Base-by-base conservation (phyloP, 2,797 vertebrate genomes). In the Neosilurus hyrtlii region DNA sequence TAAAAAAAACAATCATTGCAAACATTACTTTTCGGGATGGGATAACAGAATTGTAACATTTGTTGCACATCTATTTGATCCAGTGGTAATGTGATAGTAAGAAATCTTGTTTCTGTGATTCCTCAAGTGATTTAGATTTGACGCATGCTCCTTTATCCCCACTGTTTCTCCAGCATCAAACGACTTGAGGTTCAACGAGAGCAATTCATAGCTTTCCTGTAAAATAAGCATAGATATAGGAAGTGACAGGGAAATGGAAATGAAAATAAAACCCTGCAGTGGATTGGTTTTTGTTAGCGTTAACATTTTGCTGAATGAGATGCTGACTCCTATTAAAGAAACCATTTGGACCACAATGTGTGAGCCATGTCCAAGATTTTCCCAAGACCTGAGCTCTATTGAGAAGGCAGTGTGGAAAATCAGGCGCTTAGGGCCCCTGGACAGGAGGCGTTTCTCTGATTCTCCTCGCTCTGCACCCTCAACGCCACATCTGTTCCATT, bases 331-430 rank as follows among this genome's bases (percentile, higher is more conserved):
- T 77, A 56, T 80, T 80, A 71, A 66, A 75, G 12, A 67, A 72
- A 57, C 35, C 59, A 70, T 62, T 62, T 72, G 62, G 83, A 84
- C 75, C 73, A 84, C 77, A 63, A 77, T 63, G 75, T 76, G 71
- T 51, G 67, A 37, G 26, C 24, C 65, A 74, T 82, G 83, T 78
- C 59, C 82, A 81, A 83, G 90, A 90, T 90, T 93, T 94, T 94
- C 93, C 92, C 93, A 94, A 93, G 93, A 87, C 82, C 84, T 81
- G 65, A 7, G 4, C 30, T 77, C 91, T 88, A 93, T 95, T 94
- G 91, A 93, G 73, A n/a, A 70, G 81, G 76, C 83, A 92, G 91
- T 94, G 94, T 94, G 94, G 93, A 94, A 88, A 95, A 95, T 95
- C 90, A 89, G 87, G 89, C 91, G 91, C 91, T 91, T 91, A 92